These are phyloP conservation scores for Micrastur ruficollis DNA, from an alignment of 2,797 vertebrate genomes.

Conservation along the genomic window DNA sequence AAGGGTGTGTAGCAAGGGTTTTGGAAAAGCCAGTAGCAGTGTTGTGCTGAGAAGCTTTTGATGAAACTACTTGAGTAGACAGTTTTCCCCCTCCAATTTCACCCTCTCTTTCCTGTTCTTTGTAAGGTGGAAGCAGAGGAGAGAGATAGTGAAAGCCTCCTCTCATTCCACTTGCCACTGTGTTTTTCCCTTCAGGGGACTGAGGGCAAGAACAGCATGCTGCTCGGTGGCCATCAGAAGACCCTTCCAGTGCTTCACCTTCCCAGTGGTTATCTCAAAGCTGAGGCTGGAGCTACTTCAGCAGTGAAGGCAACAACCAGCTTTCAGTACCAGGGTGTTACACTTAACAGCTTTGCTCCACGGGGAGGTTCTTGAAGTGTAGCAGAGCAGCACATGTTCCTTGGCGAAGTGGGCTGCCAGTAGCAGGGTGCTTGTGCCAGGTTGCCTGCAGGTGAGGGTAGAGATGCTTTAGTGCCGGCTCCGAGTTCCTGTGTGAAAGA, in stretches of 20 bases:
- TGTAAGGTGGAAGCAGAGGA: neutral
- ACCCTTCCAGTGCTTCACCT: neutral
- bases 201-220: neutral
- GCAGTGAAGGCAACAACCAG: neutral
- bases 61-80: neutral
- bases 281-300: neutral
- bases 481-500: neutral
- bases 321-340: neutral
- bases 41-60: neutral
- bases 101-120: neutral
- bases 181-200: neutral
- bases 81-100: neutral
- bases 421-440: neutral
- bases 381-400: neutral
- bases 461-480: neutral
- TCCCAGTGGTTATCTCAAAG: neutral
- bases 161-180: neutral
- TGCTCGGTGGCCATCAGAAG: neutral
- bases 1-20: neutral
- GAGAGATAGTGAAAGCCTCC: neutral
- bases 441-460: neutral
- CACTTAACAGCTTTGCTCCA: accelerated
- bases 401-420: neutral
- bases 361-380: neutral
- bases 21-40: neutral